Evolutionary conservation across 2,888 invertebrate species (phyloP).

Genomic region (Zeuzera pyrina): DNA sequence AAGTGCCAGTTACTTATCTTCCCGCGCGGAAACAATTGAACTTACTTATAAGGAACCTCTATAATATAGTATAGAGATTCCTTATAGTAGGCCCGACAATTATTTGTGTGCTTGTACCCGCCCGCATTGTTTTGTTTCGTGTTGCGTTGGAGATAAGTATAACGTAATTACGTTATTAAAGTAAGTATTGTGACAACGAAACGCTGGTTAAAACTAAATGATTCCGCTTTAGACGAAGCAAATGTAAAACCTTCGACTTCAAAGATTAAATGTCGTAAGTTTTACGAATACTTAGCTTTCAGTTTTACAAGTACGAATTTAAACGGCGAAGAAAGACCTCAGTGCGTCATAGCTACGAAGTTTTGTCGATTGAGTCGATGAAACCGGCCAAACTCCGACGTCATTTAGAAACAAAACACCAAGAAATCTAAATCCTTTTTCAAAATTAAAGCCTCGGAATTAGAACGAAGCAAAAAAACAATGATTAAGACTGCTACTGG

Average conservation of each 20-base stretch:
- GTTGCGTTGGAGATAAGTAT: neutral
- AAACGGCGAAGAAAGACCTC: slow-evolving; percentile 3
- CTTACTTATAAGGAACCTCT: too few relatives aligned
- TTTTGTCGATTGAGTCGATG: slow-evolving; percentile 5
- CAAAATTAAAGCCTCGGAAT: slow-evolving; percentile 9
- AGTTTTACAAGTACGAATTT: slow-evolving; percentile 2
- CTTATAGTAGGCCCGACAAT: too few relatives aligned
- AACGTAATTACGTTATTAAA: neutral
- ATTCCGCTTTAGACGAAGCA: slow-evolving; percentile 3
- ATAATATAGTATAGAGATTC: too few relatives aligned
- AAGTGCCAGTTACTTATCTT: too few relatives aligned
- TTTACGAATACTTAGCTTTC: slow-evolving; percentile 2
- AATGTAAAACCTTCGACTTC: slow-evolving; percentile 1
- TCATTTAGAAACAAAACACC: slow-evolving; percentile 3
- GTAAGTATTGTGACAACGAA: slow-evolving; percentile 1
- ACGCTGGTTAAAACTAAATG: slow-evolving; percentile 2
- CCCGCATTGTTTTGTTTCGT: neutral
- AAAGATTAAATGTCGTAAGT: slow-evolving; percentile 1
- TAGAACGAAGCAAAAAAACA: slow-evolving; percentile 9
- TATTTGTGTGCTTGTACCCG: neutral
- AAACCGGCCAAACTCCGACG: slow-evolving; percentile 6
- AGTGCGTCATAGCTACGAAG: slow-evolving; percentile 2
- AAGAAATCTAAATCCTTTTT: slow-evolving; percentile 10
- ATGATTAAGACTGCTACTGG: slow-evolving; percentile 10
- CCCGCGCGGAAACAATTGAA: too few relatives aligned